Evolutionary conservation across 2,113 vertebrate species (phyloP), one percentile per base, ranked within the genome.

Genomic region (Egretta garzetta): DNA sequence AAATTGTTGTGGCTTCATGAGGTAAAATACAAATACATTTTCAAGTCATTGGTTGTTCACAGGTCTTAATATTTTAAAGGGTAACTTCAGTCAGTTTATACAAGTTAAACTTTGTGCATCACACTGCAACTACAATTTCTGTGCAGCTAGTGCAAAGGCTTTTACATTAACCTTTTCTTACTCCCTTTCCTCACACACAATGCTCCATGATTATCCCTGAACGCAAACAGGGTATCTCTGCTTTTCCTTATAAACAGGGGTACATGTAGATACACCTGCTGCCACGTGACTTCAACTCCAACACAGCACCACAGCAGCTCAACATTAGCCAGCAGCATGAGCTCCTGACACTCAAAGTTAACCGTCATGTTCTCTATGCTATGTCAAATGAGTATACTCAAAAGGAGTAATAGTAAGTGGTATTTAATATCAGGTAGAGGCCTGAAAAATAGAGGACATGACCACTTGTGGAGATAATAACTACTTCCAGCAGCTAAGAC

Each of bases 401-500:
- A 43, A 43, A 43, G 41, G 41, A 43, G 41, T 43, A 43, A 43
- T 43, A 43, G 41, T 43, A 43, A 43, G 15, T 15, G 41, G 41
- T 43, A 43, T 43, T 43, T 43, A 43, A 43, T 43, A 43, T 14
- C 14, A 43, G 41, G 41, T 43, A 43, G 41, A 76, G 49, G 22
- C 41, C 67, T 52, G 16, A 58, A 83, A 91, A 72, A 53, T 4
- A 63, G 33, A 80, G 50, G 7, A 52, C 18, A 71, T 28, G 24
- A 41, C 13, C 30, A 33, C 22, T 14, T 0, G 0, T 4, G 32
- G 17, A 60, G 24, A 50, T 24, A 73, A 27, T 14, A 86, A 76
- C 53, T 56, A 26, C 21, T 70, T 16, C 17, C 37, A 73, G 58
- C 49, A 90, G 62, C 60, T 63, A 66, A 71, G 73, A 53, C 7